Conservation (phyloP, 2,888 invertebrate species). For the Polymixis flavicincta region DNA sequence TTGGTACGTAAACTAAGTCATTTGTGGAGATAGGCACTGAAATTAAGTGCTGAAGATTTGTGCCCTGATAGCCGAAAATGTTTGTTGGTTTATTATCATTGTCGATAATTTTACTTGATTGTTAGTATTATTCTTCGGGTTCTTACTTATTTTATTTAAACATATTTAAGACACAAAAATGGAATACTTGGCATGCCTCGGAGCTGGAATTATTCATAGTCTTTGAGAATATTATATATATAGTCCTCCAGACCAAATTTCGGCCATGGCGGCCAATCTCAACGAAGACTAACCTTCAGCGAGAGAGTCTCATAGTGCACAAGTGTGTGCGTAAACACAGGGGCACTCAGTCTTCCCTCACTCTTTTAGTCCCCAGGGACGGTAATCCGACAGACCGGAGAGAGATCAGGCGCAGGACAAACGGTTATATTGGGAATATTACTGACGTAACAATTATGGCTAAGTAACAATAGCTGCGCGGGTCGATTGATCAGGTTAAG, state of each 20-base stretch:
- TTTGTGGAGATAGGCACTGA: conserved; percentile 51
- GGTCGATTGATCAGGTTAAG: too few species aligned
- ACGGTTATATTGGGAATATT: too few species aligned
- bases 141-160: background rate
- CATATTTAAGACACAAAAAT: background rate
- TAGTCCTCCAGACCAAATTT: too few species aligned
- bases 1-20: conserved; percentile 39
- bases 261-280: too few species aligned
- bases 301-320: too few species aligned
- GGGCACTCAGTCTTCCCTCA: too few species aligned
- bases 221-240: background rate
- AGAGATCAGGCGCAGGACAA: too few species aligned
- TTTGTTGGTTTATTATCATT: conserved; percentile 29
- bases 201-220: background rate
- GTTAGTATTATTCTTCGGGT: background rate
- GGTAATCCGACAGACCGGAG: too few species aligned
- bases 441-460: background rate
- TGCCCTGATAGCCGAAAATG: conserved; percentile 22
- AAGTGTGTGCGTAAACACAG: too few species aligned
- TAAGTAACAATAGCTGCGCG: too few species aligned
- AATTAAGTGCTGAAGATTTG: conserved; percentile 50
- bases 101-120: conserved; percentile 10
- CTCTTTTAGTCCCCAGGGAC: too few species aligned
- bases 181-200: background rate
- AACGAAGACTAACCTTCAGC: too few species aligned